Percentiles rank a stretch among this genome's conserved stretches.
Evolutionary conservation across 2,797 vertebrate genomes (phyloP).

Genomic region (Hypotaenidia okinawae): DNA sequence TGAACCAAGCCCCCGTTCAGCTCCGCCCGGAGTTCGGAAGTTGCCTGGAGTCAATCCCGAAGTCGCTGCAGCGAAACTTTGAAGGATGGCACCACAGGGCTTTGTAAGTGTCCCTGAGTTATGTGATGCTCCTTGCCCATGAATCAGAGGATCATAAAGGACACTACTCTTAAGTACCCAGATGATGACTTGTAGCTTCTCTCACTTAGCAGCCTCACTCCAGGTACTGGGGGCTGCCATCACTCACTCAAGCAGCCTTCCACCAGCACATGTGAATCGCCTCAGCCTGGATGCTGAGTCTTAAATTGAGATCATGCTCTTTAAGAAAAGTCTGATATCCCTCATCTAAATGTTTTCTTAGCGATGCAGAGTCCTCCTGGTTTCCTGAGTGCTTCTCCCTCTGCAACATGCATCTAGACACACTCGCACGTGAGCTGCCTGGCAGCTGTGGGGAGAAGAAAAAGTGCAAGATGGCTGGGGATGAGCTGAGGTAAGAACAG

Average conservation of each 20-base stretch:
- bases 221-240: slow-evolving; percentile 24
- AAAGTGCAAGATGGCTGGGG: neutral
- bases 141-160: slow-evolving; percentile 62
- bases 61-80: neutral
- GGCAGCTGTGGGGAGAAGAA: neutral
- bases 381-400: neutral
- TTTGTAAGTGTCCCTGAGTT: slow-evolving; percentile 51
- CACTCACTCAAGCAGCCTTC: slow-evolving; percentile 32
- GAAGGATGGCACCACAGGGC: slow-evolving; percentile 41
- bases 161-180: slow-evolving; percentile 26
- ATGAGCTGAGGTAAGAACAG: neutral
- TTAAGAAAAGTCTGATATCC: slow-evolving; percentile 4
- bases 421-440: neutral
- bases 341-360: slow-evolving; percentile 18
- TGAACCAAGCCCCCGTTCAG: neutral
- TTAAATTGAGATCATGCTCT: slow-evolving; percentile 9
- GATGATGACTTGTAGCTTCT: slow-evolving; percentile 38
- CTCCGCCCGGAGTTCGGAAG: fast-evolving
- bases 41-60: slow-evolving; percentile 6
- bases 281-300: neutral
- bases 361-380: neutral
- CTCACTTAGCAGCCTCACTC: neutral
- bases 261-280: neutral
- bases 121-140: slow-evolving; percentile 33
- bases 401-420: fast-evolving